Base-by-base conservation (phyloP, 2,113 vertebrate genomes). In the Symphodus melops region DNA sequence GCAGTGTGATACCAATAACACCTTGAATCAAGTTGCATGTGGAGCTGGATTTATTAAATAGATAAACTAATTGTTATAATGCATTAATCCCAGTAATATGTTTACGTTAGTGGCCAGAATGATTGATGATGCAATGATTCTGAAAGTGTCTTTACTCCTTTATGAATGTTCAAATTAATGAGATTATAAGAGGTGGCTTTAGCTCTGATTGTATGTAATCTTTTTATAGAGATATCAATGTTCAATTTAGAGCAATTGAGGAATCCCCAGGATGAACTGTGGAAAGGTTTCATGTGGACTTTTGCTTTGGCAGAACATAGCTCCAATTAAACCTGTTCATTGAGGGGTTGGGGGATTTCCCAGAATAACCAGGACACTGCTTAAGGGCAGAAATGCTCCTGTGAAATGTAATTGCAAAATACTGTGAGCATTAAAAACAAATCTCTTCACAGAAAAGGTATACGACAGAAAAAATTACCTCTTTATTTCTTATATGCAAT, bases 321-420 rank as follows among this genome's bases (percentile, higher is more conserved):
- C 28, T 36, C 25, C 3, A 28, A 25, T 23, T 23, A 28, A 28
- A 51, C 9, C 19, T 51, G 9, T 51, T 51, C 19, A 51, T 51
- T 9, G 19, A n/a, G 2, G n/a, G 48, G 48, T 51, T 51, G 17
- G 17, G 19, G 48, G 19, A 51, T 51, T 51, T n/a, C 48, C 48
- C 48, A n/a, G 17, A 51, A n/a, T 51, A 51, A 51, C 48, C 48
- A 51, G 48, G 48, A 51, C 48, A 51, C 48, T n/a, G 48, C 48
- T 20, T n/a, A 5, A 51, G 48, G 48, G 48, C 48, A 51, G 48
- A 51, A n/a, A 51, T 10, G 19, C 17, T 48, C 9, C 46, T 61
- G 1, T 25, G 10, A 48, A 17, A 19, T 48, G 14, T 48, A 46
- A 46, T 13, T 1, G 39, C 39, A 41, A 41, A 41, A 41, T 41